Base-by-base conservation (phyloP, 2,797 vertebrate genomes). In the Labeo calbasu region DNA sequence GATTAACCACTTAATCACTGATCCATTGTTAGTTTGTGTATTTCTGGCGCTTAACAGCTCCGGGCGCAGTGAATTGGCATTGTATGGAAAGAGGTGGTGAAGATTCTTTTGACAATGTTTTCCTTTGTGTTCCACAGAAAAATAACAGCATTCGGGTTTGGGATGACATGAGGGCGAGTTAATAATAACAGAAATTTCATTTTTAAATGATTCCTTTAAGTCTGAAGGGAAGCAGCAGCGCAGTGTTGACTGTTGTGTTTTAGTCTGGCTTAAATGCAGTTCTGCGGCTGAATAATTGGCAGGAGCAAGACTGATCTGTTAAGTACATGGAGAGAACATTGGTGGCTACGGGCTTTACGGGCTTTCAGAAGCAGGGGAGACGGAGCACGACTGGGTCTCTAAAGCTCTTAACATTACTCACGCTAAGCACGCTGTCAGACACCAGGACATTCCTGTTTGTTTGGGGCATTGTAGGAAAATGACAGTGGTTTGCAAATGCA, bases 371-470 rank as follows among this genome's bases (percentile, higher is more conserved):
- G 88, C 66, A 88, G 70, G 57, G 63, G 79, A 87, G 86, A 76
- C 77, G 48, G 89, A 90, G 85, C 86, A 83, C 82, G 84, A 87
- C 87, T 89, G 86, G 88, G 87, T 78, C 46, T 83, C 86, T 90
- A 90, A 91, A 93, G 85, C 90, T 88, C 28, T 85, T 36, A 61
- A 87, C 89, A 94, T 94, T 88, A 91, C 80, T 94, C 92, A 92
- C 53, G 86, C 86, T 91, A 87, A 92, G 89, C 89, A 90, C 87
- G 82, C 88, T 89, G 91, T 91, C 88, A 17, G 82, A 89, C 89
- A 89, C 85, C 89, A 92, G 92, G 91, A 94, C 93, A 92, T 91
- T 85, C 89, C 87, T 89, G 87, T 88, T 93, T 89, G 92, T 81
- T 90, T 83, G 85, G 90, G 89, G 82, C 85, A 88, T 89, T 89